Conservation (phyloP, 2,113 vertebrate genomes). For the Guaruba guarouba region DNA sequence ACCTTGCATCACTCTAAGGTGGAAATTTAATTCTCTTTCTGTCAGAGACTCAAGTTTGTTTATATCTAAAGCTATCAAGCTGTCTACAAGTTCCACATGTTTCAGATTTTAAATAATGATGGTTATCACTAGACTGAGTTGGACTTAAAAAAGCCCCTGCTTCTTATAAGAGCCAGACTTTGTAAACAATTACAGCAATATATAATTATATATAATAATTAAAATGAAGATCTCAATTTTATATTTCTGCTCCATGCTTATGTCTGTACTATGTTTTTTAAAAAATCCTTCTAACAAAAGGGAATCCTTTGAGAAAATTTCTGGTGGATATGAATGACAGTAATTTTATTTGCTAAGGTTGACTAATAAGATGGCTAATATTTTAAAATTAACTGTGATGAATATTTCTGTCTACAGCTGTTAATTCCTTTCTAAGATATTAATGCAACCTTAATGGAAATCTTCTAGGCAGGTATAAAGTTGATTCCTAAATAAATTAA, state of each 20-base stretch:
- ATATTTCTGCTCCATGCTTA: background rate
- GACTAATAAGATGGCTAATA: conserved; percentile 8
- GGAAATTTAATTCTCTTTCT: conserved; percentile 7
- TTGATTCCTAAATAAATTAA: conserved; percentile 57
- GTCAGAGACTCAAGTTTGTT: background rate
- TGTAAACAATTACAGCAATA: conserved; percentile 18
- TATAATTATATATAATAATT: conserved; percentile 19
- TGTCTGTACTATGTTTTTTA: background rate
- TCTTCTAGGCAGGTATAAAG: conserved; percentile 2
- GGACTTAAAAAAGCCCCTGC: background rate
- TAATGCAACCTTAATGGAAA: conserved; percentile 41
- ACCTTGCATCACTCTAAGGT: background rate
- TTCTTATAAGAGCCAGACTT: conserved; percentile 24
- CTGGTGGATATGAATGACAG: background rate
- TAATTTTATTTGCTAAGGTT: conserved; percentile 2
- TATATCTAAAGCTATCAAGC: background rate
- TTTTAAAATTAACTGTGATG: conserved; percentile 55
- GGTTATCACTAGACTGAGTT: background rate
- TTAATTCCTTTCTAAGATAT: conserved; percentile 63
- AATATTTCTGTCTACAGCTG: conserved; percentile 50
- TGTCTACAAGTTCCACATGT: background rate
- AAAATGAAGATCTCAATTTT: conserved; percentile 28
- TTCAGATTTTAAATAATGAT: conserved; percentile 28
- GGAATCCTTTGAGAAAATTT: background rate
- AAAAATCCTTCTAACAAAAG: background rate